These are phyloP conservation scores for Chloromyia formosa DNA, from an alignment of 2,888 invertebrate species.

Conservation along the genomic window DNA sequence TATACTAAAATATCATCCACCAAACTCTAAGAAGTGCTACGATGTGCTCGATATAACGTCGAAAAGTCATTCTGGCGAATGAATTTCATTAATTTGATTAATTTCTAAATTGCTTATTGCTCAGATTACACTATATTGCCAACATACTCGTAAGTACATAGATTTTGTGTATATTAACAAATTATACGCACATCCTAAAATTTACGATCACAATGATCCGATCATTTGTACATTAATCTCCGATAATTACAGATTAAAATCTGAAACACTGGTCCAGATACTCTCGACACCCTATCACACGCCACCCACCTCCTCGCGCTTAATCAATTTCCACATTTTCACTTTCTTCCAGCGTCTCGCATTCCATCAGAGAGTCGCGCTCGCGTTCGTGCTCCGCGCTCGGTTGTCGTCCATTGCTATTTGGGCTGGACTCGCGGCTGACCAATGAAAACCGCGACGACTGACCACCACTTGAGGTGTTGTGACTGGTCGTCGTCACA, in stretches of 20 bases:
- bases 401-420: slow-evolving; percentile 34
- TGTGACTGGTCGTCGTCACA: slow-evolving; percentile 42
- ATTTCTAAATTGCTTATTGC: background rate
- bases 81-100: background rate
- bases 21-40: too few species aligned
- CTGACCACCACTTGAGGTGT: slow-evolving; percentile 48
- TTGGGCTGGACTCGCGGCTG: slow-evolving; percentile 47
- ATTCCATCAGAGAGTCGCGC: slow-evolving; percentile 47
- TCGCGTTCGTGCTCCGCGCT: slow-evolving; percentile 9
- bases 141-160: too few species aligned
- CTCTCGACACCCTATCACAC: too few species aligned
- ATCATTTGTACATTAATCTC: too few species aligned
- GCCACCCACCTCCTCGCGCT: slow-evolving; percentile 27
- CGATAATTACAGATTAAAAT: background rate
- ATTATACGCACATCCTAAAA: too few species aligned
- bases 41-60: too few species aligned
- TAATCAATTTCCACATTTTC: slow-evolving; percentile 65
- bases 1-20: slow-evolving; percentile 6
- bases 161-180: too few species aligned
- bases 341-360: slow-evolving; percentile 56
- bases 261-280: background rate
- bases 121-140: background rate
- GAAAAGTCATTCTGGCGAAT: background rate
- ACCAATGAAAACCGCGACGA: slow-evolving; percentile 36
- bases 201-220: too few species aligned